Conservation (phyloP, 2,113 vertebrate species). For the Calonectris borealis region DNA sequence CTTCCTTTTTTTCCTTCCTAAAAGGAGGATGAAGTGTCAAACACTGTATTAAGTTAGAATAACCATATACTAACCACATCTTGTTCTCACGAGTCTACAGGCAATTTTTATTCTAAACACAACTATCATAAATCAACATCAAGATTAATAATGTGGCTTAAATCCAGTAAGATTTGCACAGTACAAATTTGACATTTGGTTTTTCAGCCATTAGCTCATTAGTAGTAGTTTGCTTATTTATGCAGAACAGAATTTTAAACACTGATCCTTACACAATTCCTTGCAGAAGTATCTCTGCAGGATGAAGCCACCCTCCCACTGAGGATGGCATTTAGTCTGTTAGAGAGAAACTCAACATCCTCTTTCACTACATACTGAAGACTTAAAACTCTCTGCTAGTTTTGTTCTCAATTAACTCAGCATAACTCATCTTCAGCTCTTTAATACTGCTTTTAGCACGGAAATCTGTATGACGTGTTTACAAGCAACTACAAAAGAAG, state of each 20-base stretch:
- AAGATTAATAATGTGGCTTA: not conserved
- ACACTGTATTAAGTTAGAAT: not conserved
- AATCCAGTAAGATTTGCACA: not conserved
- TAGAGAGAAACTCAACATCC: not conserved
- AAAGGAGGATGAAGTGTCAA: not conserved
- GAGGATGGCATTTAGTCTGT: not conserved
- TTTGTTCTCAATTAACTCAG: constrained; percentile 13
- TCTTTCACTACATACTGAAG: not conserved
- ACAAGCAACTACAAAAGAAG: not conserved
- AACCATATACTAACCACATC: not conserved
- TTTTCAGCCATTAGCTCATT: not conserved
- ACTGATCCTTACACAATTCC: not conserved
- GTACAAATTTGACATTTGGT: not conserved
- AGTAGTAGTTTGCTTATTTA: not conserved
- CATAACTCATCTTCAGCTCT: not conserved
- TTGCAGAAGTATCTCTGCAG: not conserved
- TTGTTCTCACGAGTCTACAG: not conserved
- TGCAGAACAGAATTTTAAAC: not conserved
- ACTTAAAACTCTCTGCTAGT: not conserved
- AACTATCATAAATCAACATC: not conserved
- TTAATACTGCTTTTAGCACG: not conserved
- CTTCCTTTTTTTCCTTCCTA: not conserved
- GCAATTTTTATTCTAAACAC: not conserved
- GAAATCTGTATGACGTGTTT: not conserved
- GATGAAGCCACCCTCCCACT: not conserved